Percentiles rank a stretch among this genome's conserved stretches.
Evolutionary conservation across 2,113 vertebrate genomes (phyloP).

Genomic region (Promerops cafer): DNA sequence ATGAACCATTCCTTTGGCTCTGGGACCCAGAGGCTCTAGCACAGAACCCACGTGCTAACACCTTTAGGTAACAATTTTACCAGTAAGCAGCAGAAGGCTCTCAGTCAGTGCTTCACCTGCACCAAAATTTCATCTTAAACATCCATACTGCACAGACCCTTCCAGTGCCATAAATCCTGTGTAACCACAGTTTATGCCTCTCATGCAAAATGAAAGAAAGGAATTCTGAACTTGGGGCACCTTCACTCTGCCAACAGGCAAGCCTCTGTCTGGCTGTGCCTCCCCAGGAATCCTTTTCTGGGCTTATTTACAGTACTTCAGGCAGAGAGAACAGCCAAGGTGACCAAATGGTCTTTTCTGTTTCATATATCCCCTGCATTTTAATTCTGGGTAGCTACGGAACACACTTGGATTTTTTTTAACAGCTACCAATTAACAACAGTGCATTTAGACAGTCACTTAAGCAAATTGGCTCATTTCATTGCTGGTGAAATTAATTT

Average conservation of each 20-base stretch:
- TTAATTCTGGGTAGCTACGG: not conserved
- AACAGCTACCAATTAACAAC: not conserved
- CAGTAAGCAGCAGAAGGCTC: not conserved
- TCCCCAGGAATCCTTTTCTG: not conserved
- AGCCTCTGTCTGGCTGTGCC: not conserved
- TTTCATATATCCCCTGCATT: not conserved
- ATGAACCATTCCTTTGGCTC: slow-evolving; percentile 68
- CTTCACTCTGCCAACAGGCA: not conserved
- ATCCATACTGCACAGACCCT: not conserved
- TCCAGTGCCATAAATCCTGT: not conserved
- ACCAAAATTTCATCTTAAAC: not conserved
- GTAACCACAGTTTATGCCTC: not conserved
- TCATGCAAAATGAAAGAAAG: not conserved
- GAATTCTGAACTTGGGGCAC: not conserved
- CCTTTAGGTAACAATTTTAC: not conserved
- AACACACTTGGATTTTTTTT: not conserved
- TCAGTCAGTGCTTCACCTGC: not conserved
- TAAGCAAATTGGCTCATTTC: not conserved
- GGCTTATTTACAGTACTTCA: not conserved
- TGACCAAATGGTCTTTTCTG: not conserved
- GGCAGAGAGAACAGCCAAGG: not conserved
- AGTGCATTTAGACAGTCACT: not conserved
- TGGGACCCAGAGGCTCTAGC: slow-evolving; percentile 79
- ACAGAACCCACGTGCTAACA: slow-evolving; percentile 70
- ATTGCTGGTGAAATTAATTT: not conserved